Evolutionary conservation across 2,113 vertebrate species (phyloP).

Genomic region (Myrmecophaga tridactyla): DNA sequence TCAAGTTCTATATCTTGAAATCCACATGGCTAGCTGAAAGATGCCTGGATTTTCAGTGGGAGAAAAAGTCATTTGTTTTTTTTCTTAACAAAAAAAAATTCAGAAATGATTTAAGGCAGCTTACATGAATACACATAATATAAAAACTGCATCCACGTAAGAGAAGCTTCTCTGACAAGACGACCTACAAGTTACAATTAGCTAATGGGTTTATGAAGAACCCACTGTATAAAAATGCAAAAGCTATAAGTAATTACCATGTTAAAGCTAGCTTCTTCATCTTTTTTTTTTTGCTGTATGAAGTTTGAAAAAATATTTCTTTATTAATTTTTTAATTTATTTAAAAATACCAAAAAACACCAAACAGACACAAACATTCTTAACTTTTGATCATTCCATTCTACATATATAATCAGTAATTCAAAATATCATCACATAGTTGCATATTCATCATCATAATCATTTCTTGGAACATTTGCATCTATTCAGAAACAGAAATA

Average conservation of each 20-base stretch:
- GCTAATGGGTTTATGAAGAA: background rate
- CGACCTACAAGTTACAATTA: background rate
- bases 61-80: background rate
- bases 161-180: background rate
- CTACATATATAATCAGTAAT: too few relatives aligned
- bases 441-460: too few relatives aligned
- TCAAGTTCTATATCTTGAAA: slow-evolving; percentile 20
- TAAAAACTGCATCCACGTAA: background rate
- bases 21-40: background rate
- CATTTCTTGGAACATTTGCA: too few relatives aligned
- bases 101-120: background rate
- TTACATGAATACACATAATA: background rate
- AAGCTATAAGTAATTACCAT: background rate
- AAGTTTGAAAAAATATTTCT: too few relatives aligned
- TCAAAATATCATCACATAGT: too few relatives aligned
- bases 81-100: background rate
- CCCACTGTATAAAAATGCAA: background rate
- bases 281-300: background rate
- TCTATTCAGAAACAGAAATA: too few relatives aligned
- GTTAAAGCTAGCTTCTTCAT: background rate
- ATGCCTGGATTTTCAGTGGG: background rate
- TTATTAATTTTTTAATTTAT: too few relatives aligned
- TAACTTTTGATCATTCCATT: too few relatives aligned
- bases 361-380: too few relatives aligned
- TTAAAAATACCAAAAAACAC: too few relatives aligned